Base-by-base conservation (phyloP, 2,888 invertebrate genomes). In the Carcina quercana region DNA sequence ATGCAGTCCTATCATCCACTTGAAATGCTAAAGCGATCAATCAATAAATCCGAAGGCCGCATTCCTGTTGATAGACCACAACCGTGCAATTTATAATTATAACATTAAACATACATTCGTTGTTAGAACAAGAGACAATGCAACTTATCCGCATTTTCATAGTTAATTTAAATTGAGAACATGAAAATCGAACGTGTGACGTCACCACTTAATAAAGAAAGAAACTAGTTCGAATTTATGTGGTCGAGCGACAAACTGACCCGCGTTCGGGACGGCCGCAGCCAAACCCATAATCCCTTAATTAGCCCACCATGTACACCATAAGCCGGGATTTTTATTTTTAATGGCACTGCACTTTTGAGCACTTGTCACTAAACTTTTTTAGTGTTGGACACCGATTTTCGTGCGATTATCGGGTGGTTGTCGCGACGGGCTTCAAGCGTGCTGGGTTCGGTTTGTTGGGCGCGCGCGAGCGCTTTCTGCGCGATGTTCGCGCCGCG, bases 191-290 rank as follows among this genome's bases (percentile, higher is more conserved):
- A 66, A 64, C 69, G 64, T 62, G 51, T 82, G 82, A 83, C 78
- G 82, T 83, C 82, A 82, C 71, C 75, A 73, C 73, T 67, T 68
- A 70, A 73, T 73, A 69, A 69, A 68, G 63, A 72, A 74, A 59
- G 50, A 40, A 68, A 67, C 57, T 48, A 64, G 48, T 60, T 67
- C 63, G 60, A 70, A 70, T 73, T 69, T 70, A 65, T 69, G 59
- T 64, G 64, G 62, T 59, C 44, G 57, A 50, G 50, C 64, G 59
- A 69, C 69, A 62, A 62, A 63, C 59, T 64, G 70, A 59, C 68
- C 70, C 62, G 46, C 51, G 55, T 45, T 47, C 47, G 57, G 66
- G 59, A 54, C 61, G 53, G 53, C 42, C 54, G 50, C 59, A 51
- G 67, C 70, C 72, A 53, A 71, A 63, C 71, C 71, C 76, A 72